phyloP scores from a whole-genome alignment of 2,113 vertebrate genomes.

The Microtus ochrogaster region DNA sequence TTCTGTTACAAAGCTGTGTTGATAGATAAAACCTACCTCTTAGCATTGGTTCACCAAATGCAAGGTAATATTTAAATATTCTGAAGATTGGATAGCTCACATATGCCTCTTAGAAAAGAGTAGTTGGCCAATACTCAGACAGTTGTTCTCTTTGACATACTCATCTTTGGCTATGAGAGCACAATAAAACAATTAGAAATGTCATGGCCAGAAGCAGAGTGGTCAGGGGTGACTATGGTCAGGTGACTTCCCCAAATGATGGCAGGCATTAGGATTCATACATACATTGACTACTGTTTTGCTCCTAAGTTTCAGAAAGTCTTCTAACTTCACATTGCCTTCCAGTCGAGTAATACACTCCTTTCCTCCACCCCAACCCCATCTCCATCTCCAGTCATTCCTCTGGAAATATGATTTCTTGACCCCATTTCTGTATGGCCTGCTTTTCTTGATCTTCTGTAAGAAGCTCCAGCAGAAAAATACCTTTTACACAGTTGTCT shows the following conservation, averaged over 20 bases:
- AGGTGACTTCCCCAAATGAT: not conserved
- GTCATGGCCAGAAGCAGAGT: not conserved
- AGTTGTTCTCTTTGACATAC: not conserved
- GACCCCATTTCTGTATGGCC: not conserved
- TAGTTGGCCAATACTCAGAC: not conserved
- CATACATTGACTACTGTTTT: not conserved
- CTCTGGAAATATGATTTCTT: not conserved
- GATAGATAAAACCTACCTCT: not conserved
- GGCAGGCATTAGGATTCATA: not conserved
- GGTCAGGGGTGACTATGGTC: not conserved
- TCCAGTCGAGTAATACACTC: not conserved
- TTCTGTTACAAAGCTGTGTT: not conserved
- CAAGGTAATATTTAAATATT: not conserved
- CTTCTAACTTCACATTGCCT: not conserved
- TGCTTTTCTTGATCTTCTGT: not conserved
- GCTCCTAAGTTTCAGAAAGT: not conserved
- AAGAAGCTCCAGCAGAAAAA: slow-evolving; percentile 7
- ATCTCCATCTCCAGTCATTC: not conserved
- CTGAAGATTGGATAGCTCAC: not conserved
- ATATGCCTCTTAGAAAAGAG: not conserved
- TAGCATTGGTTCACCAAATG: not conserved
- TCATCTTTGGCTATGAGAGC: not conserved
- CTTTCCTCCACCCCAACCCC: not conserved
- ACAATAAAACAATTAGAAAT: not conserved
- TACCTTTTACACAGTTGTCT: not conserved